These are phyloP conservation scores for Ploceus nigricollis DNA, from an alignment of 2,113 vertebrate genomes.

Conservation along the genomic window DNA sequence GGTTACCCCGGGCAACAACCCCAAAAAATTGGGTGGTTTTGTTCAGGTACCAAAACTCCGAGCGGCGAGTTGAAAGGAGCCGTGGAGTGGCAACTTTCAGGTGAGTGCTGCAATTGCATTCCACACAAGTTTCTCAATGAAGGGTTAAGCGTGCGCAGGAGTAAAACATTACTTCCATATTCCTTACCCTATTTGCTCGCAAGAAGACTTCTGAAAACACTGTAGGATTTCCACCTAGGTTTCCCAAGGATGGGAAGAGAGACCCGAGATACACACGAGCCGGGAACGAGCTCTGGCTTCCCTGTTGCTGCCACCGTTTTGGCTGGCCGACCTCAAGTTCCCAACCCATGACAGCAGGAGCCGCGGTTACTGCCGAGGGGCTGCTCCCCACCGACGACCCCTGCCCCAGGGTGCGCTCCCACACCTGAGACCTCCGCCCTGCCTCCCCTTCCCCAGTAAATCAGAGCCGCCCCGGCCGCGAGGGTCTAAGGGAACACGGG, in stretches of 20 bases:
- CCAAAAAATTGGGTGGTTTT: fast-evolving
- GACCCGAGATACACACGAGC: not conserved
- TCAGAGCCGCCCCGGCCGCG: not conserved
- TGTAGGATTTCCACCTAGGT: not conserved
- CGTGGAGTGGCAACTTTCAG: not conserved
- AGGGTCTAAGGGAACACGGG: not conserved
- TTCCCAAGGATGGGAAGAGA: not conserved
- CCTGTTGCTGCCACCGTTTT: not conserved
- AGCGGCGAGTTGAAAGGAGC: not conserved
- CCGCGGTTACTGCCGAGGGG: not conserved
- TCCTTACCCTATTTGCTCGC: not conserved
- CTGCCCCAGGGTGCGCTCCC: not conserved
- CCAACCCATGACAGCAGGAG: not conserved
- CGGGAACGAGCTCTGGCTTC: not conserved
- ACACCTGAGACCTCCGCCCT: not conserved
- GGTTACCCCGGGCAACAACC: not conserved
- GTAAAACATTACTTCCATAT: not conserved
- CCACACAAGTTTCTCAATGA: not conserved
- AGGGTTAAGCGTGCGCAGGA: not conserved
- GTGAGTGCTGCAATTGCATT: not conserved
- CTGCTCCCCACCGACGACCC: not conserved
- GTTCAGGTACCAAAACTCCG: not conserved
- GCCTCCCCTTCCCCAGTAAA: not conserved
- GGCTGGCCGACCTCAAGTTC: not conserved
- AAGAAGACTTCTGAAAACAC: not conserved